Conservation (phyloP, 2,113 vertebrate species). For the Himantopus leucocephalus region DNA sequence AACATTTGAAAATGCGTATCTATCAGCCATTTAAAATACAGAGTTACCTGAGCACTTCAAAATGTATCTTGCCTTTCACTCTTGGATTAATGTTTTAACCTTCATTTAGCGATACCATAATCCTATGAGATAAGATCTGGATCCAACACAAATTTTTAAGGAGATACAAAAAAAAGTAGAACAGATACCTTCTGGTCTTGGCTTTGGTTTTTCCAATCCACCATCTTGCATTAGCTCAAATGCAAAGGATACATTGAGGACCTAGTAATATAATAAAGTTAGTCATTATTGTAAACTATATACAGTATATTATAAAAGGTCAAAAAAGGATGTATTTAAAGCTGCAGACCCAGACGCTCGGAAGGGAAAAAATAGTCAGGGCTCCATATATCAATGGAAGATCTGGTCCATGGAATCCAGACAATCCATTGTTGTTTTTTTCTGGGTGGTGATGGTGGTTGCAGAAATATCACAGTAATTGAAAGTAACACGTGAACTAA, state of each 20-base stretch:
- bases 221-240: conserved; percentile 99
- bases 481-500: not conserved
- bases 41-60: not conserved
- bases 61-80: not conserved
- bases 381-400: not conserved
- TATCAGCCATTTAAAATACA: not conserved
- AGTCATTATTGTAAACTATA: not conserved
- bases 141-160: not conserved
- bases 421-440: not conserved
- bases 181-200: conserved; percentile 89
- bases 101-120: not conserved
- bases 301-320: not conserved
- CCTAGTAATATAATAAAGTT: conserved; percentile 74
- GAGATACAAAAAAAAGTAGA: not conserved
- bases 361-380: not conserved
- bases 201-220: conserved; percentile 94
- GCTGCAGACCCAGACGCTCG: not conserved
- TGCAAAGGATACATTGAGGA: conserved; percentile 93
- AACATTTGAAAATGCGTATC: not conserved
- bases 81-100: not conserved
- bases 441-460: not conserved
- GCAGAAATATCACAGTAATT: not conserved
- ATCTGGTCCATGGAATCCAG: not conserved
- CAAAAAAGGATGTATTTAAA: not conserved
- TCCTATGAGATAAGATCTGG: not conserved